phyloP scores from a whole-genome alignment of 2,797 vertebrate species.

The Cirrhinus mrigala region DNA sequence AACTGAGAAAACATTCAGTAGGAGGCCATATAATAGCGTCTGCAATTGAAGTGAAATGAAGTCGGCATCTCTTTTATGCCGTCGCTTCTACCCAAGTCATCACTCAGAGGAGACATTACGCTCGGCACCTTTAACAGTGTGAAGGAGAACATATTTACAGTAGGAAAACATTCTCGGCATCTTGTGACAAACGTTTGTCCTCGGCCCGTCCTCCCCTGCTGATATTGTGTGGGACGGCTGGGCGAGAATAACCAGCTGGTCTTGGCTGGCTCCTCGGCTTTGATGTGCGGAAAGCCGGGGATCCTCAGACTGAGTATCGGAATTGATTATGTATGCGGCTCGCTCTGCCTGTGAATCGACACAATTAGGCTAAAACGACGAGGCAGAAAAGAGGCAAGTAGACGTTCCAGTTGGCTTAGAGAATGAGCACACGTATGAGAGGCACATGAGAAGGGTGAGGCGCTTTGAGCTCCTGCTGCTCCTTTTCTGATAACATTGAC shows the following conservation, averaged over 20 bases:
- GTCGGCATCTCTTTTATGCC: conserved; percentile 48
- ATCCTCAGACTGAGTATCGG: conserved; percentile 55
- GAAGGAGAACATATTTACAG: conserved; percentile 44
- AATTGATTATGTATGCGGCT: conserved; percentile 58
- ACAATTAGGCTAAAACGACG: conserved; percentile 55
- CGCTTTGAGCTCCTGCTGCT: conserved; percentile 28
- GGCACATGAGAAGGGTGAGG: conserved; percentile 34
- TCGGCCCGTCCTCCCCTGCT: conserved; percentile 29
- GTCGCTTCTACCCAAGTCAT: conserved; percentile 37
- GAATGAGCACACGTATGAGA: conserved; percentile 10
- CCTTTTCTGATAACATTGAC: conserved; percentile 49
- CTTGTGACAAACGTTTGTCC: conserved; percentile 51
- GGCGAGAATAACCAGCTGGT: conserved; percentile 51
- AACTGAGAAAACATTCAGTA: conserved; percentile 48
- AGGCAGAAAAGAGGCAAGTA: conserved; percentile 42
- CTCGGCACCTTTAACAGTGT: conserved; percentile 37
- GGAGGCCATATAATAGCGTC: conserved; percentile 49
- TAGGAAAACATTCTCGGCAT: conserved; percentile 38
- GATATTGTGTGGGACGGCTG: conserved; percentile 27
- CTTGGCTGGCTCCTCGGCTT: conserved; percentile 50
- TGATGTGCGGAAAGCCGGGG: conserved; percentile 56
- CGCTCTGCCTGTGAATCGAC: conserved; percentile 47
- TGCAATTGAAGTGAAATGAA: conserved; percentile 53
- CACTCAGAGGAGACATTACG: conserved; percentile 45
- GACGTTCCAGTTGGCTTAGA: conserved; percentile 24